Evolutionary conservation across 2,797 vertebrate genomes (phyloP).

Genomic region (Urosaurus nigricauda): DNA sequence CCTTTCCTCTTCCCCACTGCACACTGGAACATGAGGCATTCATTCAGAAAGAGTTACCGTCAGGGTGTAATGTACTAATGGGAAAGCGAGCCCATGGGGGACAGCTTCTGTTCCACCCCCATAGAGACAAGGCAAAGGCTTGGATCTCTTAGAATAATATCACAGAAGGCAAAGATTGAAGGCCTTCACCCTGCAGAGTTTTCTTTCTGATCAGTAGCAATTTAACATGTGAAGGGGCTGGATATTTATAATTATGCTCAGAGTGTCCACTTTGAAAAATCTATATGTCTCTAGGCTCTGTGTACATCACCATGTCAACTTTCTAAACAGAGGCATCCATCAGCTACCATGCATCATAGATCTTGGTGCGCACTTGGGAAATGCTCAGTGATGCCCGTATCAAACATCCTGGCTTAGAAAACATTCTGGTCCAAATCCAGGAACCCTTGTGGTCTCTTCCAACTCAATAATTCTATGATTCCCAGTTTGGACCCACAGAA

Average conservation of each 20-base stretch:
- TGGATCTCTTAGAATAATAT: conserved; percentile 22
- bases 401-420: conserved; percentile 20
- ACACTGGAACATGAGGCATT: conserved; percentile 33
- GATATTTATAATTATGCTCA: conserved; percentile 81
- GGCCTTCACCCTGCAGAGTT: conserved; percentile 51
- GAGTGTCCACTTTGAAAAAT: conserved; percentile 83
- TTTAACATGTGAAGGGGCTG: conserved; percentile 73
- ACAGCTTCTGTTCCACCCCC: background rate
- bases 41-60: conserved; percentile 58
- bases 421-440: conserved; percentile 10
- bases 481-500: background rate
- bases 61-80: conserved; percentile 44
- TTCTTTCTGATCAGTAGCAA: conserved; percentile 70
- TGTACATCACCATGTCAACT: conserved; percentile 88
- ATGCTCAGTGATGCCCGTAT: conserved; percentile 75
- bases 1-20: background rate
- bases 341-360: conserved; percentile 84
- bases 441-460: no score
- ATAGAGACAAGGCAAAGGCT: background rate
- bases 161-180: conserved; percentile 52
- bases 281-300: conserved; percentile 84
- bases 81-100: conserved; percentile 38
- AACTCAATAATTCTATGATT: no score
- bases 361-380: conserved; percentile 78
- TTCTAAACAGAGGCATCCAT: conserved; percentile 89